phyloP scores from a whole-genome alignment of 2,797 vertebrate genomes.

The Miichthys miiuy region DNA sequence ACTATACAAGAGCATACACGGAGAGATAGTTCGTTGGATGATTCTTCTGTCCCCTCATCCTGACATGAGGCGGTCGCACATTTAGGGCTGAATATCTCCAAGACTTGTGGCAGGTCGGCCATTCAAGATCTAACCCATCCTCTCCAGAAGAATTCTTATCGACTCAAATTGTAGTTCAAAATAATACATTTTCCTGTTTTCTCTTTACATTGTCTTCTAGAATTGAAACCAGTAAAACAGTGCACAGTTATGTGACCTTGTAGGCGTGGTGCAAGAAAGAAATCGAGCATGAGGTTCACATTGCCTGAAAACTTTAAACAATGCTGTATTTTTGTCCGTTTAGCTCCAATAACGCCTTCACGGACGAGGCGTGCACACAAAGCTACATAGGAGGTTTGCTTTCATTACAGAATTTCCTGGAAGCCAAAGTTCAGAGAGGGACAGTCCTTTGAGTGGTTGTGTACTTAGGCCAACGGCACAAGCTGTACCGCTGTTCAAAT shows the following conservation, averaged over 20 bases:
- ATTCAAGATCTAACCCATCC: too few relatives aligned
- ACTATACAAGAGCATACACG: too few relatives aligned
- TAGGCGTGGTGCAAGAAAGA: not conserved
- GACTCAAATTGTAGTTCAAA: too few relatives aligned
- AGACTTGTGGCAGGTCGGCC: too few relatives aligned
- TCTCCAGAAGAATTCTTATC: too few relatives aligned
- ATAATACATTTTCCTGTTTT: not conserved
- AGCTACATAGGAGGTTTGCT: constrained; percentile 25
- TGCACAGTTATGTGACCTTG: not conserved
- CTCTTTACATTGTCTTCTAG: not conserved
- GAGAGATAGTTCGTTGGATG: too few relatives aligned
- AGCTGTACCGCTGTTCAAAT: constrained; percentile 62
- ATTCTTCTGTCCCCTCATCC: too few relatives aligned
- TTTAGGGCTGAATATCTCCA: too few relatives aligned
- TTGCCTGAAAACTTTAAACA: constrained; percentile 12
- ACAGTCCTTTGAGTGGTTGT: constrained; percentile 47
- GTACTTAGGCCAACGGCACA: constrained; percentile 33
- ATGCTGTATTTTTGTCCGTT: constrained; percentile 5
- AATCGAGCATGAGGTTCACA: not conserved
- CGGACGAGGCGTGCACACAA: constrained; percentile 22
- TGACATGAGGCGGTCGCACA: too few relatives aligned
- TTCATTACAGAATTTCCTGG: constrained; percentile 58
- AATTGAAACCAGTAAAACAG: not conserved
- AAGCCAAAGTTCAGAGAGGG: constrained; percentile 58
- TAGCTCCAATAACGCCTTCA: not conserved